Evolutionary conservation across 2,797 vertebrate species (phyloP).

Genomic region (Hozukius guyotensis): DNA sequence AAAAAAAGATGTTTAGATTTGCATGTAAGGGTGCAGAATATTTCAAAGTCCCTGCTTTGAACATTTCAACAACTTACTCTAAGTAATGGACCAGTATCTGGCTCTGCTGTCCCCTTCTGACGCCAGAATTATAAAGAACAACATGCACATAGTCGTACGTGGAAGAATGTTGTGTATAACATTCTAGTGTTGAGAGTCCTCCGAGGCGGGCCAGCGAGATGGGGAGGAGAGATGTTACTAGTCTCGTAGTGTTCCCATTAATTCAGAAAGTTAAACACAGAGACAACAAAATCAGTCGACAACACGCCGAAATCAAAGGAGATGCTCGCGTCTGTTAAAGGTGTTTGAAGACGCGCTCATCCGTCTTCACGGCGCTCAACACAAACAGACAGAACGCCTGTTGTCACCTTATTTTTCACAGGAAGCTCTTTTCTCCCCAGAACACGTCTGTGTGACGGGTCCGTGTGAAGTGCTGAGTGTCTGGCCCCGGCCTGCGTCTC

Average conservation of each 20-base stretch:
- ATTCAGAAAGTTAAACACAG: slow-evolving; percentile 31
- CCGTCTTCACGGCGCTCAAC: slow-evolving; percentile 80
- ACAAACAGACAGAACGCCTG: slow-evolving; percentile 79
- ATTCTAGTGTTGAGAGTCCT: slow-evolving; percentile 33
- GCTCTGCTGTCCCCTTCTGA: not conserved
- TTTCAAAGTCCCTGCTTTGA: slow-evolving; percentile 6
- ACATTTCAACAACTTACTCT: slow-evolving; percentile 22
- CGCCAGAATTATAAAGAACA: slow-evolving; percentile 37
- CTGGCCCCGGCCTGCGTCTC: slow-evolving; percentile 47
- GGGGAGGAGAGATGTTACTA: not conserved
- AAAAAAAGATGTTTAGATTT: not conserved
- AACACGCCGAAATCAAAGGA: slow-evolving; percentile 1
- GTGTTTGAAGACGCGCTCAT: slow-evolving; percentile 54
- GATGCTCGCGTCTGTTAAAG: not conserved
- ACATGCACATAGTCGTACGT: slow-evolving; percentile 21
- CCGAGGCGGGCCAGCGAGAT: not conserved
- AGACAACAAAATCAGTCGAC: slow-evolving; percentile 6
- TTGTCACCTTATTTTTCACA: slow-evolving; percentile 80
- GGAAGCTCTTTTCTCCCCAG: slow-evolving; percentile 86
- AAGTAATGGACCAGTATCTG: slow-evolving; percentile 26
- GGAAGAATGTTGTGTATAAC: slow-evolving; percentile 54
- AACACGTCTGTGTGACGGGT: slow-evolving; percentile 72
- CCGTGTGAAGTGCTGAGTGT: slow-evolving; percentile 87
- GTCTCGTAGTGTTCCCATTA: slow-evolving; percentile 4
- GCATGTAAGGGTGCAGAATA: slow-evolving; percentile 19